Evolutionary conservation across 2,888 invertebrate genomes (phyloP), one percentile per base, ranked within the genome.

Genomic region (Synanthedon tipuliformis): DNA sequence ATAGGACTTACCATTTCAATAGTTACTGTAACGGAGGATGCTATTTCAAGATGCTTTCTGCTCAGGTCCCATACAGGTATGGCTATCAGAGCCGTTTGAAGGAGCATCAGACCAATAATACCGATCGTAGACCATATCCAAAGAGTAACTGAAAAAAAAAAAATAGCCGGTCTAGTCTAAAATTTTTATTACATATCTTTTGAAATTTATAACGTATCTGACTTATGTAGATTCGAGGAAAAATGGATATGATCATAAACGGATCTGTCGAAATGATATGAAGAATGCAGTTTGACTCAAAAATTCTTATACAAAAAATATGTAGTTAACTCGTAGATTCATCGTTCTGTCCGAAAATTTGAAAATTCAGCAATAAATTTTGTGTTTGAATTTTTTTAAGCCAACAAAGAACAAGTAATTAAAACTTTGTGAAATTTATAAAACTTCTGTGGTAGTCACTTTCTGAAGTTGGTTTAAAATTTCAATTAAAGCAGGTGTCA

Each of bases 1-100:
- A 59, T 27, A 57, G 34, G 12, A 48, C 66, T 68, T 62, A 85
- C 86, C 86, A 87, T 83, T 75, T 87, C 86, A 58, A 74, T 78
- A 1, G 82, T 79, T 15, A 86, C 84, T 4, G 75, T 56, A 2
- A 64, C 70, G 1, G 80, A 78, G 0, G 86, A 86, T 0, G 73
- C 86, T n/a, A 85, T 15, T 0, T 77, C 83, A 8, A 86, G 64
- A 55, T 85, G 78, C 40, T 75, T 68, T 18, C 65, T 66, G 23
- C 68, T 64, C 48, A 86, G 65, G 56, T 80, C 78, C 66, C 72
- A 74, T 3, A 74, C 61, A 0, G 85, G 83, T 4, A 82, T 67
- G 0, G 66, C 67, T 1, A 79, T 61, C 5, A 86, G 55, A 1
- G 61, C 51, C 3, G 63, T 51, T 55, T 77, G 75, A 18, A 78